phyloP scores from a whole-genome alignment of 2,888 invertebrate species.

The Melanophora roralis region DNA sequence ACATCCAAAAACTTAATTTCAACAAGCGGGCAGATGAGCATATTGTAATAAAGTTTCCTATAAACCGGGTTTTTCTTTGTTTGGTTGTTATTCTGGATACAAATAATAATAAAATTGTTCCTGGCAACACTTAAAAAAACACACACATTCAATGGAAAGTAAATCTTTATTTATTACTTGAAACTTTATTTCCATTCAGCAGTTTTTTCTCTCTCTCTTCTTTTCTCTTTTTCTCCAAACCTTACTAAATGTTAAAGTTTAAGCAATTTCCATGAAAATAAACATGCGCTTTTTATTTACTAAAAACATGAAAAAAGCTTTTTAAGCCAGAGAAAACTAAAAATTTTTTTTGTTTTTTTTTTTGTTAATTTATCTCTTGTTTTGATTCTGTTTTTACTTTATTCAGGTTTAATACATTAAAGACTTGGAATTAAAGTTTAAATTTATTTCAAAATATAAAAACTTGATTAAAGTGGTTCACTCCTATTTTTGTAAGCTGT shows the following conservation, averaged over 20 bases:
- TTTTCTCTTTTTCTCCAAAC: neutral
- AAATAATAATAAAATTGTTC: too few relatives aligned
- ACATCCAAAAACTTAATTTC: too few relatives aligned
- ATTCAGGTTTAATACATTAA: slow-evolving; percentile 22
- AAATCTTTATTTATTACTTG: neutral
- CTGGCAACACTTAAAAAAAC: too few relatives aligned
- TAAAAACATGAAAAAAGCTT: neutral
- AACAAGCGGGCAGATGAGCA: too few relatives aligned
- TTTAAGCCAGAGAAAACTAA: neutral
- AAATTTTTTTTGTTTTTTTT: neutral
- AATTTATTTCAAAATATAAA: slow-evolving; percentile 34
- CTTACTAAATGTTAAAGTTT: slow-evolving; percentile 44
- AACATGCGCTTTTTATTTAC: neutral
- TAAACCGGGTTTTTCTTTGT: too few relatives aligned
- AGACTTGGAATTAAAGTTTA: slow-evolving; percentile 14
- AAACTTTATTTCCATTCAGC: slow-evolving; percentile 50
- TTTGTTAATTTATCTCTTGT: neutral
- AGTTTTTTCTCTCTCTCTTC: neutral
- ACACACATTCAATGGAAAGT: too few relatives aligned
- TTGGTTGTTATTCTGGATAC: too few relatives aligned
- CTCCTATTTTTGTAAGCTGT: neutral
- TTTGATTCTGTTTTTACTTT: neutral
- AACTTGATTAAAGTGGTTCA: slow-evolving; percentile 36
- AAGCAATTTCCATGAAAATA: neutral
- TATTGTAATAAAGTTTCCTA: too few relatives aligned